Base-by-base conservation (phyloP, 2,888 invertebrate genomes). In the Ichneumoninae sp. region DNA sequence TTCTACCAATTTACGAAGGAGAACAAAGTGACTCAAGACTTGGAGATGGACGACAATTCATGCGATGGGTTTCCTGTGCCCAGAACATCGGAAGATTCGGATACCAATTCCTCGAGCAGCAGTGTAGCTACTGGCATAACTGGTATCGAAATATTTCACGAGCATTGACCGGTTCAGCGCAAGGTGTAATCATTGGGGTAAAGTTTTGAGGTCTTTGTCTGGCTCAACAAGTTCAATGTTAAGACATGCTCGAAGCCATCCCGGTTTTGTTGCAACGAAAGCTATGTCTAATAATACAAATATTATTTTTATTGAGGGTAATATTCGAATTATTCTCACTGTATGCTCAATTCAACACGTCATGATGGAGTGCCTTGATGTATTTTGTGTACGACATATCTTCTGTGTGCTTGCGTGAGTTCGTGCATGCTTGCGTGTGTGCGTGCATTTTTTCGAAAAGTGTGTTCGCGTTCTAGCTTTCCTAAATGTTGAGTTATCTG, bases 241-340 rank as follows among this genome's bases (percentile, higher is more conserved):
- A 13, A 16, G 68, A 69, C 68, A 69, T 69, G 68, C 68, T 47
- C 68, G 65, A 65, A 66, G 16, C 33, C 54, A 65, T 66, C 66
- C 66, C 10, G 66, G 66, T 66, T 52, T 54, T 66, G 52, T 76
- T 57, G 26, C 30, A 13, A 47, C n/a, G 50, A 19, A 66, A 19
- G 40, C 33, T 76, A 66, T n/a, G 40, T 50, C 40, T 65, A 8
- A 47, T 26, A 52, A 16, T 16, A 33, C 10, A 22, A 26, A 30
- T 3, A 47, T 26, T 47, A 7, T 47, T 47, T 50, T 36, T 8
- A 8, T 36, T 36, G 36, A 36, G 36, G 6, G 6, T 4, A 36
- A 36, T 36, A 36, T 36, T 36, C 36, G 36, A 36, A 7, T 36
- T 36, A 36, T 36, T 8, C 36, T 36, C 36, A 36, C 36, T 36